phyloP scores from a whole-genome alignment of 2,797 vertebrate genomes.

The Tapirus indicus region DNA sequence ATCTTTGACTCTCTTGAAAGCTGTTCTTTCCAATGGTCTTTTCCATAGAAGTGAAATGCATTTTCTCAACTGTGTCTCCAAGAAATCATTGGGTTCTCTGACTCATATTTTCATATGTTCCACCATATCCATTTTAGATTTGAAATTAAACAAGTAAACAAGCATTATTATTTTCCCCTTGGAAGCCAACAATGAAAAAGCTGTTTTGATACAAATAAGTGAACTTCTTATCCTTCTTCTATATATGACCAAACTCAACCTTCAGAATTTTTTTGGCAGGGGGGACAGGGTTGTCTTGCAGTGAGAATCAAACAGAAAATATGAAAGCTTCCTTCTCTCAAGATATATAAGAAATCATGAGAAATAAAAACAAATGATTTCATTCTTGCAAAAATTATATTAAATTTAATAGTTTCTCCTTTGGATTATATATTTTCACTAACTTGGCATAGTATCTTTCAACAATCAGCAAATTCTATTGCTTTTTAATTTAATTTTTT shows the following conservation, averaged over 20 bases:
- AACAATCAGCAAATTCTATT: not conserved
- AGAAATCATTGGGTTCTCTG: not conserved
- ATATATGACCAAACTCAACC: not conserved
- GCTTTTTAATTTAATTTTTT: not conserved
- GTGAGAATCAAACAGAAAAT: not conserved
- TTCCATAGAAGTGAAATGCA: not conserved
- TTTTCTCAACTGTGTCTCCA: not conserved
- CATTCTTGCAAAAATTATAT: not conserved
- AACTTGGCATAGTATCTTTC: not conserved
- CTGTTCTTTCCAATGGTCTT: not conserved
- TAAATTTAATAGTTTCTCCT: not conserved
- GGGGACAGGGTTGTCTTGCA: not conserved
- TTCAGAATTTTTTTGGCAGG: not conserved
- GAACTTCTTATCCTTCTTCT: not conserved
- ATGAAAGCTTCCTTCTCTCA: not conserved
- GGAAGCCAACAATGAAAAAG: not conserved
- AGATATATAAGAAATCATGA: not conserved
- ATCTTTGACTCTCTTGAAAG: not conserved
- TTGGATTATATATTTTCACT: not conserved
- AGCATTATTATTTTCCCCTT: not conserved
- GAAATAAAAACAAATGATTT: not conserved
- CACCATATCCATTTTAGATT: not conserved
- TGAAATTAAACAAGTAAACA: not conserved
- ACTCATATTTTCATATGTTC: not conserved
- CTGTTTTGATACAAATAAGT: not conserved